phyloP scores from a whole-genome alignment of 2,113 vertebrate species.

The Chrysemys picta region DNA sequence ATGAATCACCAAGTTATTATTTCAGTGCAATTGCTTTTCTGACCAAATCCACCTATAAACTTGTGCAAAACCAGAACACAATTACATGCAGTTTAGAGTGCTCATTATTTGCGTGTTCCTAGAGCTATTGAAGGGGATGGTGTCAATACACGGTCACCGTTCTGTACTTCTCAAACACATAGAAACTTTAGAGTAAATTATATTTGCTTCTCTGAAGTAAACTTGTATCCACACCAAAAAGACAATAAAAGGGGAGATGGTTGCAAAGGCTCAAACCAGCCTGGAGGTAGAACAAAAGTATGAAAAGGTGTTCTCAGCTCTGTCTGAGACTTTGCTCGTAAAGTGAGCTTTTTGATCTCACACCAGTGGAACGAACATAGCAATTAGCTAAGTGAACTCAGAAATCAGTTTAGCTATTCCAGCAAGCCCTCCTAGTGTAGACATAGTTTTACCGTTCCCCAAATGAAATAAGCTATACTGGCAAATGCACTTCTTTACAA shows the following conservation, averaged over 20 bases:
- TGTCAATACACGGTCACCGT: not conserved
- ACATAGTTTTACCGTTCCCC: not conserved
- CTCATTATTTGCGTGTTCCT: not conserved
- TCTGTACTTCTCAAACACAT: accelerated
- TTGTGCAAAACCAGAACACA: not conserved
- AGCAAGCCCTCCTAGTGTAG: too few species aligned
- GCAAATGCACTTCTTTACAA: too few species aligned
- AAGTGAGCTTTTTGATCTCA: not conserved
- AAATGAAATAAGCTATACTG: too few species aligned
- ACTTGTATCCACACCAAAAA: not conserved
- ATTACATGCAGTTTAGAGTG: not conserved
- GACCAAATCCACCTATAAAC: not conserved
- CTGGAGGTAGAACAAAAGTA: not conserved
- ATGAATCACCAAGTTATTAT: not conserved
- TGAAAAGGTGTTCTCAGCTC: accelerated
- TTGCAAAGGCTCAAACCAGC: not conserved
- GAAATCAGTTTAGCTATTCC: not conserved
- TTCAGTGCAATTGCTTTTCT: not conserved
- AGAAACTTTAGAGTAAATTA: too few species aligned
- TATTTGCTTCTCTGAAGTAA: not conserved
- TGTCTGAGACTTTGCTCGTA: not conserved
- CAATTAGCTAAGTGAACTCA: not conserved
- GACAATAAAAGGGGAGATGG: not conserved
- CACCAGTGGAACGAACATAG: not conserved
- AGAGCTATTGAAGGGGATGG: not conserved